Percentiles rank a stretch among this genome's conserved stretches.
phyloP scores from a whole-genome alignment of 2,113 vertebrate genomes.

The Falco punctatus region DNA sequence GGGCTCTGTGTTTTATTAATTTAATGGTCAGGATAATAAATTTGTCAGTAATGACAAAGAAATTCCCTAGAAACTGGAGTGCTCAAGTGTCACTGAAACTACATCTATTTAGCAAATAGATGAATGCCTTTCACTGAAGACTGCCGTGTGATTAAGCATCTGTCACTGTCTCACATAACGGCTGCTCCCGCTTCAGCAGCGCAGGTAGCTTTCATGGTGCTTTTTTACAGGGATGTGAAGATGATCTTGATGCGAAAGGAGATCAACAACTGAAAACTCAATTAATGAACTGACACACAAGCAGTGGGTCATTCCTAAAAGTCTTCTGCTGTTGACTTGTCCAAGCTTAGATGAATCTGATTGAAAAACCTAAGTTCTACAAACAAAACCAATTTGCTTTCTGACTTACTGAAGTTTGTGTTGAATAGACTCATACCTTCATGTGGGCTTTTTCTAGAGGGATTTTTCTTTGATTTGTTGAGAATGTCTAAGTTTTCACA shows the following conservation, averaged over 20 bases:
- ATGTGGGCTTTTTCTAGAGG: not conserved
- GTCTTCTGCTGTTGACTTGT: not conserved
- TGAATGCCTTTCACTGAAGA: conserved; percentile 31
- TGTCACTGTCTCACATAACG: not conserved
- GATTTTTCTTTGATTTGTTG: not conserved
- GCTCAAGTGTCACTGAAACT: conserved; percentile 61
- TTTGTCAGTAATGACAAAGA: conserved; percentile 57
- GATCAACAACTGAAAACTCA: not conserved
- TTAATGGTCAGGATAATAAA: conserved; percentile 60
- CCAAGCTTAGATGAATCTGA: not conserved
- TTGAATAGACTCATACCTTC: not conserved
- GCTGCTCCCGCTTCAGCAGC: not conserved
- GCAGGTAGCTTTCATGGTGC: not conserved
- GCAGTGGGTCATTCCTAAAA: not conserved
- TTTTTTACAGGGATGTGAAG: not conserved
- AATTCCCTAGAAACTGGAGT: conserved; percentile 51
- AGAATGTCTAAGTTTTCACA: not conserved
- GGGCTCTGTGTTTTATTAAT: not conserved
- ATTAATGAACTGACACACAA: not conserved
- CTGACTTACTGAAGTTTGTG: not conserved
- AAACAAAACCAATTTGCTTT: not conserved
- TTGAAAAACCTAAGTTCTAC: not conserved
- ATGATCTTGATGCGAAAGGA: not conserved
- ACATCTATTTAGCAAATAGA: conserved; percentile 67
- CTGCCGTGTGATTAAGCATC: conserved; percentile 47